Conservation (phyloP, 92 coral and sea anemone genomes). For the Muricea muricata region DNA sequence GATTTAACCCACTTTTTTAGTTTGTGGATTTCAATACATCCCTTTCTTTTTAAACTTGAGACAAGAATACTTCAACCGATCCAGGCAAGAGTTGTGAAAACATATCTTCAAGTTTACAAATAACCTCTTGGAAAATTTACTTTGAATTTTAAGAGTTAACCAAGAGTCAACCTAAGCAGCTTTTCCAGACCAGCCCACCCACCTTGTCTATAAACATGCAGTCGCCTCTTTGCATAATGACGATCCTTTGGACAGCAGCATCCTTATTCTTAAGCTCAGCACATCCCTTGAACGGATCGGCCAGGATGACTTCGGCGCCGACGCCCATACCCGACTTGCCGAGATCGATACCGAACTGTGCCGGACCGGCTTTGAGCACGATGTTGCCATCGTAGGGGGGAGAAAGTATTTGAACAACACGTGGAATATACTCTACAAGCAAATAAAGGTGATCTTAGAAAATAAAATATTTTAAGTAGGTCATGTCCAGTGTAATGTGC, state of each 20-base stretch:
- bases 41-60: no score
- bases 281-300: conserved; percentile 87
- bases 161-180: background rate
- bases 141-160: no score
- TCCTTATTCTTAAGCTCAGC: conserved; percentile 72
- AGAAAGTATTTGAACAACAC: conserved; percentile 95
- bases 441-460: no score
- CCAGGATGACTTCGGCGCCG: conserved; percentile 82
- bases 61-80: no score
- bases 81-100: no score
- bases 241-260: conserved; percentile 83
- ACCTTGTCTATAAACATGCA: conserved; percentile 99
- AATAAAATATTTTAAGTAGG: no score
- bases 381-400: conserved; percentile 93
- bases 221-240: conserved; percentile 83
- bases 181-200: conserved; percentile 31
- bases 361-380: conserved; percentile 94
- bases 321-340: conserved; percentile 93
- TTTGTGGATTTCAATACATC: no score
- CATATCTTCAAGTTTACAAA: no score
- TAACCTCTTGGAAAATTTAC: no score
- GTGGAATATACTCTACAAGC: conserved; percentile 73
- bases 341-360: conserved; percentile 98
- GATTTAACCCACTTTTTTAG: no score
- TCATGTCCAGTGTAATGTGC: no score